Base-by-base conservation (phyloP, 35 echinoderm and acorn worm species). In the Chiridota heheva region DNA sequence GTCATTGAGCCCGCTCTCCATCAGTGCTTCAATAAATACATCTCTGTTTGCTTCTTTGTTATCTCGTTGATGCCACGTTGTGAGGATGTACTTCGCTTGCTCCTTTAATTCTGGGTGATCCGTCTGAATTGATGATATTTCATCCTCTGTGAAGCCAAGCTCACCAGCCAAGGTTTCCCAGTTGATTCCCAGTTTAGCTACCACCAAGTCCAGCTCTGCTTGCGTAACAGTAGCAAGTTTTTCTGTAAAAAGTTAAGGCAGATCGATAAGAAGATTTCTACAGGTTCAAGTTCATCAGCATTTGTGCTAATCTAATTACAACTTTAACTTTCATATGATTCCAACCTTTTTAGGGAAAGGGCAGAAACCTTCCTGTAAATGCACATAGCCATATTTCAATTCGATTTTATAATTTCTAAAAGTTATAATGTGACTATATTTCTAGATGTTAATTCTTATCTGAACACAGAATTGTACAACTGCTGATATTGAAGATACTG, bases 141-240 rank as follows among this genome's bases (percentile, higher is more conserved):
- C 95, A 2, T 98, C 95, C 17, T 98, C 89, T 15, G 80, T 68
- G 71, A 98, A 84, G 48, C 75, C 69, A 12, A 98, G 81, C 58
- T 98, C 95, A 0, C 58, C 31, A 0, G 95, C 89, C 7, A 98
- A 75, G 20, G 95, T 98, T 47, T 92, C 84, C 95, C 95, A 98
- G 95, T 90, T 98, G 41, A 86, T 83, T 15, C 95, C 95, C 2
- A 91, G 70, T 70, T 88, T 91, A 12, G 74, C 32, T 2, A 73
- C 74, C 0, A 98, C 88, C 0, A 83, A 38, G 3, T 88, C 84
- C 7, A 98, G 44, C 42, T 98, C 78, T 27, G 88, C 95, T 1
- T 42, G 42, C 5, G 81, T 42, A 5, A 93, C 57, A 28, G 80
- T 55, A 44, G 41, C 58, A 36, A 48, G 46, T 29, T 87, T 70